Base-by-base conservation (phyloP, 2,888 invertebrate genomes). In the Ophion obscuratus region DNA sequence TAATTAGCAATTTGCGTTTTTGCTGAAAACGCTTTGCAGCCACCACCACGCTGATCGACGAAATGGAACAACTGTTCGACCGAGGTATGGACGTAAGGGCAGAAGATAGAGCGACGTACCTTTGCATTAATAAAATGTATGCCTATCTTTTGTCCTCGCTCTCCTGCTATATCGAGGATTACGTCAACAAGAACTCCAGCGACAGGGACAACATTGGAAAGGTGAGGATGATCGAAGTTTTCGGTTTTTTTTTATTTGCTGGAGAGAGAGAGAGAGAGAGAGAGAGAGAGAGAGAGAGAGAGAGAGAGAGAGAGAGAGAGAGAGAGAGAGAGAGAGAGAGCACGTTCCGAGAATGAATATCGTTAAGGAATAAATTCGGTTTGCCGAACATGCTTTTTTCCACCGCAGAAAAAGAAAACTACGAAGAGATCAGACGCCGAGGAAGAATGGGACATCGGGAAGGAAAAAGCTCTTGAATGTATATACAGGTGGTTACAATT, bases 401-500 rank as follows among this genome's bases (percentile, higher is more conserved):
- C 10, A 0, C 17, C 2, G 91, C 89, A 92, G 81, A 93, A 92
- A 81, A 92, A 94, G 88, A 92, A 93, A 88, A 83, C 85, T 83
- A 0, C 10, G 14, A 89, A 90, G 78, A 94, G 92, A 82, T 89
- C 92, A 1, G 93, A 95, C 14, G 95, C 95, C 84, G 95, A 95
- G 79, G 95, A 94, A 86, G 96, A 97, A 94, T 97, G 97, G 94
- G 97, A 97, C 87, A 92, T 95, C 3, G 97, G 97, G 88, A 96
- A 97, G 84, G 95, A 96, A 84, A 95, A 95, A 75, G 96, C 96
- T 53, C 94, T 98, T 11, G 95, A 96, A 6, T 95, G 96, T 20
- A 91, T 98, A 11, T 96, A 96, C 88, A 95, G 96, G 90, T 94
- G 97, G 76, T 92, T 97, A 20, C 96, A 97, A 88, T 95, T 97